Percentiles rank a stretch among this genome's conserved stretches.
These are phyloP conservation scores for Cyprinus carpio DNA, from an alignment of 2,113 vertebrate genomes.

Conservation along the genomic window DNA sequence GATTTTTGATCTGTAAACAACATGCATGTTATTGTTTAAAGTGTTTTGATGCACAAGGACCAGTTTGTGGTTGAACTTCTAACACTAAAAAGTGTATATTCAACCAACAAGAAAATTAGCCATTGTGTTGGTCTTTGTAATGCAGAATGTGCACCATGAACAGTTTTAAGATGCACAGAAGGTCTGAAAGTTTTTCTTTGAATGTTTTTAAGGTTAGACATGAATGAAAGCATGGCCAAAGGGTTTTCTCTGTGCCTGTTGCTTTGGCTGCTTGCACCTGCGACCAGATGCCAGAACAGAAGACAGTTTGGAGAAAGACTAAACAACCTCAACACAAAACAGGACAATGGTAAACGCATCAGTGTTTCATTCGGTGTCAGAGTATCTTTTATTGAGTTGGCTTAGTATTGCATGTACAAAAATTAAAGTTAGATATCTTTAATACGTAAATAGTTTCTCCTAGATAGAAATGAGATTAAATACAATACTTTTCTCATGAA, in stretches of 20 bases:
- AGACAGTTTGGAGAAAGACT: slow-evolving; percentile 68
- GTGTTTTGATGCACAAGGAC: too few relatives aligned
- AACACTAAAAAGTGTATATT: background rate
- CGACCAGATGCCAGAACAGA: slow-evolving; percentile 72
- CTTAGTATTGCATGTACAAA: background rate
- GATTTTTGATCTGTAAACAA: background rate
- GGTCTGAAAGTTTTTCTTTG: background rate
- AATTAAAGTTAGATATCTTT: background rate
- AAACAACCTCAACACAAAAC: slow-evolving; percentile 62
- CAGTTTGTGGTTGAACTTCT: background rate
- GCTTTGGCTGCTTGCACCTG: slow-evolving; percentile 67
- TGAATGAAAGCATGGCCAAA: slow-evolving; percentile 74
- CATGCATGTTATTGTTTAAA: too few relatives aligned
- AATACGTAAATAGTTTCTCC: background rate
- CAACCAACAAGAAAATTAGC: background rate
- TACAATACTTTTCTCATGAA: background rate
- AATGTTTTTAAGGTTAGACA: slow-evolving; percentile 53
- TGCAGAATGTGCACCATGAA: background rate
- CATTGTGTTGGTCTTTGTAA: background rate
- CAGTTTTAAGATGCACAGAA: background rate
- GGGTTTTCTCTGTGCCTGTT: slow-evolving; percentile 67
- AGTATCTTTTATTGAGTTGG: background rate
- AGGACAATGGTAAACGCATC: slow-evolving; percentile 70
- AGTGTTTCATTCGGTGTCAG: background rate
- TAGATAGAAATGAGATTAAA: background rate